Percentiles rank a stretch among this genome's conserved stretches.
Evolutionary conservation across 2,888 invertebrate species (phyloP).

Genomic region (Cheilosia vernalis): DNA sequence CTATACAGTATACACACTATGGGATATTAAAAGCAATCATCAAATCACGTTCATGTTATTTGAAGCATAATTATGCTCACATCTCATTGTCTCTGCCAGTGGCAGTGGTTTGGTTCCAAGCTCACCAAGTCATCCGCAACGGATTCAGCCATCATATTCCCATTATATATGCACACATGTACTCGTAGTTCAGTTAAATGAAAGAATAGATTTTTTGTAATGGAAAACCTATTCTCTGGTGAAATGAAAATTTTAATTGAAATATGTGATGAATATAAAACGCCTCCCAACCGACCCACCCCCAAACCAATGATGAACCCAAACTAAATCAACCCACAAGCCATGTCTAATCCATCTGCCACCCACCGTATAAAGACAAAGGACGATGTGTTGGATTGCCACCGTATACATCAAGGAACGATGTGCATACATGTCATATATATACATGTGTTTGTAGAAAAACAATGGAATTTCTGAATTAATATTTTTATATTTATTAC

Average conservation of each 20-base stretch:
- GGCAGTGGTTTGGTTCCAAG: slow-evolving; percentile 47
- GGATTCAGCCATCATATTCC: not conserved
- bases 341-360: slow-evolving; percentile 64
- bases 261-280: slow-evolving; percentile 74
- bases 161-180: not conserved
- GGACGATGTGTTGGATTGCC: slow-evolving; percentile 47
- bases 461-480: slow-evolving; percentile 72
- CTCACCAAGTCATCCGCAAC: slow-evolving; percentile 55
- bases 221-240: slow-evolving; percentile 71
- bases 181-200: slow-evolving; percentile 53
- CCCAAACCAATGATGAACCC: slow-evolving; percentile 48
- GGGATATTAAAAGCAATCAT: slow-evolving; percentile 58
- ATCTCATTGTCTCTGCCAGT: slow-evolving; percentile 43
- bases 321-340: slow-evolving; percentile 67
- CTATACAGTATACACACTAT: slow-evolving; percentile 18
- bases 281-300: slow-evolving; percentile 44
- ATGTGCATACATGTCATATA: not conserved
- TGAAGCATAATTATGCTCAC: slow-evolving; percentile 67
- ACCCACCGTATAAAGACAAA: slow-evolving; percentile 52
- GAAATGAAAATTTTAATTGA: slow-evolving; percentile 74
- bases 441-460: slow-evolving; percentile 54
- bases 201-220: slow-evolving; percentile 70
- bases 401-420: slow-evolving; percentile 5
- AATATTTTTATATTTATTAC: slow-evolving; percentile 75
- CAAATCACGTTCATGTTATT: slow-evolving; percentile 64